These are phyloP conservation scores for Teinopalpus imperialis DNA, from an alignment of 2,888 invertebrate species.

Conservation along the genomic window DNA sequence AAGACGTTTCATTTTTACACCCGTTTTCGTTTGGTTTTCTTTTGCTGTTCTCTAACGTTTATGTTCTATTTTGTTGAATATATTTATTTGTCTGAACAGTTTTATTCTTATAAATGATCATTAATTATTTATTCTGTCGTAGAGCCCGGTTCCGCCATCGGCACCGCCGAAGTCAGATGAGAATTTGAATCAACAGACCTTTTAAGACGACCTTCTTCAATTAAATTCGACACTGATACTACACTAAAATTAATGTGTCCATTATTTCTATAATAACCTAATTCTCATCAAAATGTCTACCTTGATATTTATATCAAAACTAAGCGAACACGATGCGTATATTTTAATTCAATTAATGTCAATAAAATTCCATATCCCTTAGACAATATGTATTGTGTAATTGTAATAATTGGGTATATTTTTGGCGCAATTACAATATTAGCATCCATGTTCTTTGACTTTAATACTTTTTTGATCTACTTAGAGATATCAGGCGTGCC, in stretches of 20 bases:
- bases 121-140: constrained; percentile 54
- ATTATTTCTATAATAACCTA: constrained; percentile 17
- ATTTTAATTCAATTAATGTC: constrained; percentile 1
- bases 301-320: constrained; percentile 2
- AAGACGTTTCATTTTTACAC: constrained; percentile 25
- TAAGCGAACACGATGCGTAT: constrained; percentile 1
- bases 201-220: constrained; percentile 52
- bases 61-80: constrained; percentile 28
- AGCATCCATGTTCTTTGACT: constrained; percentile 4
- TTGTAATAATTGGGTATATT: background rate
- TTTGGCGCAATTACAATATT: constrained; percentile 3
- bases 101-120: constrained; percentile 23
- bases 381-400: constrained; percentile 11
- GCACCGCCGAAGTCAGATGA: constrained; percentile 86
- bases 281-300: constrained; percentile 9
- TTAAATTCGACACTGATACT: constrained; percentile 42
- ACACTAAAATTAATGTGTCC: constrained; percentile 25
- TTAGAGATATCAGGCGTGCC: constrained; percentile 20
- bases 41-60: constrained; percentile 28
- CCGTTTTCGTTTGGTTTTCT: constrained; percentile 26
- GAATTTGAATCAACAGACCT: constrained; percentile 87
- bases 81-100: constrained; percentile 21
- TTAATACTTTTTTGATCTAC: constrained; percentile 10
- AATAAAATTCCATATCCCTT: constrained; percentile 10
- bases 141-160: constrained; percentile 87